Conservation (phyloP, 1,140 invertebrate genomes). For the Pinna nobilis region DNA sequence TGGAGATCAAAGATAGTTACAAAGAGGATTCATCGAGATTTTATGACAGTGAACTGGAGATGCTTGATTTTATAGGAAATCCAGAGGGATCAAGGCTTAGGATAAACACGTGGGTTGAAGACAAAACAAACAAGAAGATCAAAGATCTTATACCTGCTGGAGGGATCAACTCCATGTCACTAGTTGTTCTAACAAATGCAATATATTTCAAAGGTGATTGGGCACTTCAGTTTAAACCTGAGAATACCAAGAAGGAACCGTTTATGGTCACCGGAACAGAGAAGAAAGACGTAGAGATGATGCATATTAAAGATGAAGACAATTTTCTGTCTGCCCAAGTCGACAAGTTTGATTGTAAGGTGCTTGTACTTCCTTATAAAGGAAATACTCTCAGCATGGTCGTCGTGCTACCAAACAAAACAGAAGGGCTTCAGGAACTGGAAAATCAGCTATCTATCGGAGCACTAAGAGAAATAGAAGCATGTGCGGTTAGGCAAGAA, state of each 20-base stretch:
- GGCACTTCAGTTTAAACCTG: neutral
- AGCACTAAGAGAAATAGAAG: conserved; percentile 67
- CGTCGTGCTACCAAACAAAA: conserved; percentile 81
- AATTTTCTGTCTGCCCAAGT: conserved; percentile 19
- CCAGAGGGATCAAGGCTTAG: conserved; percentile 57
- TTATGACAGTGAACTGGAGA: conserved; percentile 38
- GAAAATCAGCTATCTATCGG: conserved; percentile 76
- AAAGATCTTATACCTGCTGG: conserved; percentile 76
- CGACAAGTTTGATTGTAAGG: conserved; percentile 78
- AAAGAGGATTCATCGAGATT: conserved; percentile 12
- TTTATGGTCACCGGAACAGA: conserved; percentile 27
- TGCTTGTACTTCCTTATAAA: conserved; percentile 84
- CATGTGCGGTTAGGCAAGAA: neutral
- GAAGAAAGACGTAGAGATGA: conserved; percentile 39
- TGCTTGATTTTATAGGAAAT: conserved; percentile 35
- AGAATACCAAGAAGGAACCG: neutral
- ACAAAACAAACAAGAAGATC: conserved; percentile 82
- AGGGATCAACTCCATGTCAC: conserved; percentile 76
- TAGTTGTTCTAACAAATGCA: conserved; percentile 83
- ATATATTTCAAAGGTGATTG: conserved; percentile 82
- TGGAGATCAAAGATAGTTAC: conserved; percentile 19
- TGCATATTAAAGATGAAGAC: conserved; percentile 20
- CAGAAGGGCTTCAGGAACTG: conserved; percentile 73
- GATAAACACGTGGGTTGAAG: conserved; percentile 83
- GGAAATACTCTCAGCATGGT: conserved; percentile 80